phyloP scores from a whole-genome alignment of 2,888 invertebrate species.

The Drosophila anomalata region DNA sequence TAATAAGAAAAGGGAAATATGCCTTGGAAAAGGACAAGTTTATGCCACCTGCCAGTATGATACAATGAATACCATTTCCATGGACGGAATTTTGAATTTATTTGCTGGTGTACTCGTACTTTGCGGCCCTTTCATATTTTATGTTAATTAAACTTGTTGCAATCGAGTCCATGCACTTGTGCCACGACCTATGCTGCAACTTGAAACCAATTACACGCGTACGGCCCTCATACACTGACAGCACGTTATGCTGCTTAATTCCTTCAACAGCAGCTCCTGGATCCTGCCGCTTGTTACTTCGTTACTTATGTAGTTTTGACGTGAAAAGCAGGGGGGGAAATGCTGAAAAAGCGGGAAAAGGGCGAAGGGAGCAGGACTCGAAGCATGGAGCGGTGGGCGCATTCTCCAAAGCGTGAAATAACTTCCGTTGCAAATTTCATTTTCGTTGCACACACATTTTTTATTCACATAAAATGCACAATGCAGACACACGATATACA shows the following conservation, averaged over 20 bases:
- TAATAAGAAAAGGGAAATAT: neutral
- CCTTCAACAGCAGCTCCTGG: slow-evolving; percentile 28
- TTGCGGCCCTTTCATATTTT: slow-evolving; percentile 63
- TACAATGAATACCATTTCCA: slow-evolving; percentile 41
- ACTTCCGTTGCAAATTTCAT: slow-evolving; percentile 80
- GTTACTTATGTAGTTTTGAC: slow-evolving; percentile 72
- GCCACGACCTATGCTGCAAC: slow-evolving; percentile 43
- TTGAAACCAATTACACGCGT: slow-evolving; percentile 70
- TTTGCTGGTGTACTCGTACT: slow-evolving; percentile 20
- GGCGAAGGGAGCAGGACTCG: neutral
- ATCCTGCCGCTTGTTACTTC: slow-evolving; percentile 57
- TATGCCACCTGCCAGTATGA: slow-evolving; percentile 41
- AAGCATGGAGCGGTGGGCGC: neutral
- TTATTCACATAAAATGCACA: slow-evolving; percentile 71
- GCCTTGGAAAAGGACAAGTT: slow-evolving; percentile 12
- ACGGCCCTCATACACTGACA: slow-evolving; percentile 47
- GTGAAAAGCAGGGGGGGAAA: slow-evolving; percentile 25
- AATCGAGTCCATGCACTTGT: slow-evolving; percentile 39
- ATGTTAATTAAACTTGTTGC: slow-evolving; percentile 80
- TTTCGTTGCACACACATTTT: slow-evolving; percentile 73
- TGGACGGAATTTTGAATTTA: slow-evolving; percentile 28
- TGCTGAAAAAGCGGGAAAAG: slow-evolving; percentile 29
- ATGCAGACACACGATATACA: slow-evolving; percentile 66
- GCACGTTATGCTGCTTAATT: slow-evolving; percentile 72
- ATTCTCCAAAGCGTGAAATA: slow-evolving; percentile 78